These are phyloP conservation scores for Heliconius cydno DNA, from an alignment of 2,888 invertebrate species.

Conservation along the genomic window DNA sequence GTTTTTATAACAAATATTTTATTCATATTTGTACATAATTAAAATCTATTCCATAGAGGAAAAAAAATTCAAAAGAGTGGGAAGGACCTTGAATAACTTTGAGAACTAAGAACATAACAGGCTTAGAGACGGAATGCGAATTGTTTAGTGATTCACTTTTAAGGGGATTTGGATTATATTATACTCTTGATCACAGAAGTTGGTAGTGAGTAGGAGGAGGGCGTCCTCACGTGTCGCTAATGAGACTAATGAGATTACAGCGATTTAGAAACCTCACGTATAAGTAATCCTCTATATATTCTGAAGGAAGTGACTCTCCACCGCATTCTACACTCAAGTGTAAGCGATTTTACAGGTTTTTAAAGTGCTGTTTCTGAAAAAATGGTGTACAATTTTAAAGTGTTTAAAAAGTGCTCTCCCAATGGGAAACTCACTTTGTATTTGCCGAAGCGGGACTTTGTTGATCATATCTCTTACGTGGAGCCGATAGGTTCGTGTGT, in stretches of 20 bases:
- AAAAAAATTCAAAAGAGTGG: not conserved
- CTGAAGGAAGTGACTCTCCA: constrained; percentile 30
- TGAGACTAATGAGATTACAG: constrained; percentile 66
- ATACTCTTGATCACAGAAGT: constrained; percentile 3
- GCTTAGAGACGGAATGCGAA: constrained; percentile 10
- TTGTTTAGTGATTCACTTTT: constrained; percentile 35
- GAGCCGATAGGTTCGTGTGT: constrained; percentile 90
- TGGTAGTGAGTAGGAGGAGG: constrained; percentile 24
- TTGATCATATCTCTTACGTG: constrained; percentile 92
- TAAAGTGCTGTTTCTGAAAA: constrained; percentile 53
- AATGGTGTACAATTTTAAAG: constrained; percentile 96
- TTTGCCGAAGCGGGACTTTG: constrained; percentile 93
- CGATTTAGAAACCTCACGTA: constrained; percentile 65
- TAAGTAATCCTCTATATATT: constrained; percentile 72
- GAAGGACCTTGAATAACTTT: not conserved
- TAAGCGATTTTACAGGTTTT: constrained; percentile 5
- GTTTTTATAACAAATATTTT: not conserved
- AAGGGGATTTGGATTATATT: constrained; percentile 32
- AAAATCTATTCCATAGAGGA: too few species aligned
- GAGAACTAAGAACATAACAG: constrained; percentile 22
- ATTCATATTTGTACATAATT: not conserved
- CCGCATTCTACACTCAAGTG: constrained; percentile 39
- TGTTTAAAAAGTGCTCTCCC: constrained; percentile 95
- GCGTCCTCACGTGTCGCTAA: constrained; percentile 59
- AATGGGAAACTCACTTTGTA: constrained; percentile 94